phyloP scores from a whole-genome alignment of 2,113 vertebrate genomes.

The Nerophis ophidion region DNA sequence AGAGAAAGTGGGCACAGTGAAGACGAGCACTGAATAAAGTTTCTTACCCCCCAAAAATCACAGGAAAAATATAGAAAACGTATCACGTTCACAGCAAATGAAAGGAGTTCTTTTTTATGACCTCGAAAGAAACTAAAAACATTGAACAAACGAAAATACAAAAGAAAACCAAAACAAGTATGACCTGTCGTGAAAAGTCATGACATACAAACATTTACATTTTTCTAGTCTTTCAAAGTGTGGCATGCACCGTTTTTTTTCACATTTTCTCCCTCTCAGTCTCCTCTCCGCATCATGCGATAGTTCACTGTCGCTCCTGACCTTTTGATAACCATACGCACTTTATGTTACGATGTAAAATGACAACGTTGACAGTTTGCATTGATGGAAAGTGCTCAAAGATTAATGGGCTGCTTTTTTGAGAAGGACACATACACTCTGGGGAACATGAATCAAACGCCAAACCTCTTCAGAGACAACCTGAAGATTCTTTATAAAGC shows the following conservation, averaged over 20 bases:
- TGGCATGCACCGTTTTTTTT: constrained; percentile 23
- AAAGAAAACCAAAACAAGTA: no score
- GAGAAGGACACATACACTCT: constrained; percentile 46
- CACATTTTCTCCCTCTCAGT: constrained; percentile 27
- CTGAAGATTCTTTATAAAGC: constrained; percentile 30
- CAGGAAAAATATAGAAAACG: no score
- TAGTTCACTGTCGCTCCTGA: constrained; percentile 11
- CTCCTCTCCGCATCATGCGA: background rate
- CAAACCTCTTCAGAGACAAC: constrained; percentile 32
- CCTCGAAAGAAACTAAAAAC: no score
- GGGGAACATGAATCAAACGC: constrained; percentile 40
- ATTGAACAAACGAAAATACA: no score
- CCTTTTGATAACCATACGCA: constrained; percentile 38
- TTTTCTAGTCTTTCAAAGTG: constrained; percentile 30
- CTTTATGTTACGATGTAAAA: constrained; percentile 18
- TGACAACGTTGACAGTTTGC: constrained; percentile 40
- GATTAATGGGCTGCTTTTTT: constrained; percentile 56
- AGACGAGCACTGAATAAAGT: no score
- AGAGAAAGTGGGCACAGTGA: no score
- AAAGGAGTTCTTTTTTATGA: no score
- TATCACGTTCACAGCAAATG: no score
- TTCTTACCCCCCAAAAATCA: no score
- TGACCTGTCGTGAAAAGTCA: no score
- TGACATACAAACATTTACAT: background rate
- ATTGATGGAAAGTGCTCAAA: constrained; percentile 43